Percentiles rank a stretch among this genome's conserved stretches.
These are phyloP conservation scores for Carabus problematicus DNA, from an alignment of 2,888 invertebrate species.

Conservation along the genomic window DNA sequence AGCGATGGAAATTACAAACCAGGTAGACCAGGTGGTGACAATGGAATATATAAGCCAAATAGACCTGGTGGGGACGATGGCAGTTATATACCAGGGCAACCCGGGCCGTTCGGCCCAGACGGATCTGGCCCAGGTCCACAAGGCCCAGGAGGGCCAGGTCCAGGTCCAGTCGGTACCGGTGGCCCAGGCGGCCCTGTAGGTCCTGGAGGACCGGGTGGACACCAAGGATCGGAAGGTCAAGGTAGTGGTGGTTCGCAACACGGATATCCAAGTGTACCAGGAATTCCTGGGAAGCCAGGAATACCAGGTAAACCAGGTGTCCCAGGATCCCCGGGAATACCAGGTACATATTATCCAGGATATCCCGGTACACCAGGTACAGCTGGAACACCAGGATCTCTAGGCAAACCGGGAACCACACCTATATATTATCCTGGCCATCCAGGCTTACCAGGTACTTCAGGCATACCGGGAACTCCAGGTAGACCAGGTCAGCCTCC, in stretches of 20 bases:
- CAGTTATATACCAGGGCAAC: slow-evolving; percentile 49
- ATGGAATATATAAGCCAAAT: slow-evolving; percentile 4
- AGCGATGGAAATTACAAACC: slow-evolving; percentile 42
- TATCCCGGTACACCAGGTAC: slow-evolving; percentile 21
- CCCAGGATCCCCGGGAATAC: slow-evolving; percentile 46
- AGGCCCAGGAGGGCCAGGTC: slow-evolving; percentile 54
- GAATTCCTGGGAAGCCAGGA: slow-evolving; percentile 44
- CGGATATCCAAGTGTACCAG: slow-evolving; percentile 44
- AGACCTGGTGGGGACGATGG: slow-evolving; percentile 46
- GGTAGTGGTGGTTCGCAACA: slow-evolving; percentile 47
- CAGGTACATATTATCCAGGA: not conserved
- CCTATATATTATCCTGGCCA: too few relatives aligned
- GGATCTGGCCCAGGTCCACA: slow-evolving; percentile 51
- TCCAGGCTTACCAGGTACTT: slow-evolving; percentile 38
- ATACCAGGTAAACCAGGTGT: slow-evolving; percentile 46
- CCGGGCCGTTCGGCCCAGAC: slow-evolving; percentile 48
- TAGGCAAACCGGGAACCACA: slow-evolving; percentile 50
- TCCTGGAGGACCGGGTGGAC: slow-evolving; percentile 46
- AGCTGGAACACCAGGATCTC: slow-evolving; percentile 48
- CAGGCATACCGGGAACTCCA: slow-evolving; percentile 50
- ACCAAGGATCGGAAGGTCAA: slow-evolving; percentile 38
- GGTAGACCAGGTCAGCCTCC: slow-evolving; percentile 46
- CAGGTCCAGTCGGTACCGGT: slow-evolving; percentile 59
- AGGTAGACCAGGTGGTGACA: slow-evolving; percentile 45
- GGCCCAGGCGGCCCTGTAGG: slow-evolving; percentile 50